These are phyloP conservation scores for Mystacides longicornis DNA, from an alignment of 2,888 invertebrate species.

Conservation along the genomic window DNA sequence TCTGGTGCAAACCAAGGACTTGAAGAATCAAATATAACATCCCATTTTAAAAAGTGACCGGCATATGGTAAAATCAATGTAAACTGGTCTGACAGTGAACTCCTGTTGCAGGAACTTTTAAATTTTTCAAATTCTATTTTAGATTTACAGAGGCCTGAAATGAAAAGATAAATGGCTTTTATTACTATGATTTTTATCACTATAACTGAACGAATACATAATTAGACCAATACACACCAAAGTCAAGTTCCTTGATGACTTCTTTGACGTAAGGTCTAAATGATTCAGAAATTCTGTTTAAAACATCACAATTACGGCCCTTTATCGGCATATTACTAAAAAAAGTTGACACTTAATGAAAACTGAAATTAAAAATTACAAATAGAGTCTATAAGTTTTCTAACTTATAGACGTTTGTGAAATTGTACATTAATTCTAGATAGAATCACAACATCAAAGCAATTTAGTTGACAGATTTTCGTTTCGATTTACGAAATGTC, in stretches of 20 bases:
- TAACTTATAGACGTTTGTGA: too few relatives aligned
- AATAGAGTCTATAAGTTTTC: too few relatives aligned
- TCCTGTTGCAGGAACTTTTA: conserved; percentile 34
- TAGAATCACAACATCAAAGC: too few relatives aligned
- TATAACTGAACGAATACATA: neutral
- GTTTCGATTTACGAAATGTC: too few relatives aligned
- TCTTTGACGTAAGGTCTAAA: conserved; percentile 43
- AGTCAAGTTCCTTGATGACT: conserved; percentile 41
- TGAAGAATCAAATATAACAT: conserved; percentile 58
- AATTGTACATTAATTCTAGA: too few relatives aligned
- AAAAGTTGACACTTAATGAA: too few relatives aligned
- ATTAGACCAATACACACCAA: conserved; percentile 34
- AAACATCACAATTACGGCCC: conserved; percentile 30
- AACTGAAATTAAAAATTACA: too few relatives aligned
- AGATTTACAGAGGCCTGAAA: conserved; percentile 41
- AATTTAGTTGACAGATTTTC: too few relatives aligned
- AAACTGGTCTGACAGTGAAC: conserved; percentile 45
- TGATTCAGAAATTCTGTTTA: conserved; percentile 39
- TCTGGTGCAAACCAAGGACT: conserved; percentile 64
- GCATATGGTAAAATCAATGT: conserved; percentile 62
- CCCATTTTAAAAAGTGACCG: conserved; percentile 59
- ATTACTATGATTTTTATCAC: neutral
- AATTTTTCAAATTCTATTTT: conserved; percentile 44
- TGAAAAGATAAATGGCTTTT: too few relatives aligned
- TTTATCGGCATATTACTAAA: conserved; percentile 21